These are phyloP conservation scores for Tylochromis polylepis DNA, from an alignment of 2,113 vertebrate genomes.

Conservation along the genomic window DNA sequence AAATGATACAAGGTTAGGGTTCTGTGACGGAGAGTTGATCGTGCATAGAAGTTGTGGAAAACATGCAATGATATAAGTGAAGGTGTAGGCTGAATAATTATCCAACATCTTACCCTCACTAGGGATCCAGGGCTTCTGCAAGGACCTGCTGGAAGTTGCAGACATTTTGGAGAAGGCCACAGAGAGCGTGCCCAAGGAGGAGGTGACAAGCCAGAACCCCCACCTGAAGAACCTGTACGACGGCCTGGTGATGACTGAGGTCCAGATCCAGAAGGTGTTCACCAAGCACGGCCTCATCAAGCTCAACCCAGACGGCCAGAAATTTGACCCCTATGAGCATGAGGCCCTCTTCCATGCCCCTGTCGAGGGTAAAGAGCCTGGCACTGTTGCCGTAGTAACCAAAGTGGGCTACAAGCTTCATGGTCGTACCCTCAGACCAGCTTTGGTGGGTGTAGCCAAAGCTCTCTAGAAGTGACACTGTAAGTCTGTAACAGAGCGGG, in stretches of 20 bases:
- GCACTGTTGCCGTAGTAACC: constrained; percentile 86
- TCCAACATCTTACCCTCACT: background rate
- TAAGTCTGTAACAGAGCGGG: background rate
- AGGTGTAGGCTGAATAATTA: background rate
- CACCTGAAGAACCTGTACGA: constrained; percentile 95
- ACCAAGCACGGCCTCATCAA: constrained; percentile 86
- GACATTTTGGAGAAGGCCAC: constrained; percentile 96
- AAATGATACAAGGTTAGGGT: background rate
- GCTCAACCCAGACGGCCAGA: constrained; percentile 85
- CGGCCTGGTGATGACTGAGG: constrained; percentile 90
- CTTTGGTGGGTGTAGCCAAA: constrained; percentile 92
- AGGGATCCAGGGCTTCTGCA: constrained; percentile 97
- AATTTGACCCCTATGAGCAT: constrained; percentile 94
- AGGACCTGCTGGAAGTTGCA: constrained; percentile 94
- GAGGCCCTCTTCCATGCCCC: constrained; percentile 91
- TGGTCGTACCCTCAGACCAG: constrained; percentile 90
- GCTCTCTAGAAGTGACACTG: constrained; percentile 65
- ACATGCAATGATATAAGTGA: background rate
- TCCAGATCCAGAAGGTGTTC: constrained; percentile 95
- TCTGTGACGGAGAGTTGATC: background rate
- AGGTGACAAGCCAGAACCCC: constrained; percentile 83
- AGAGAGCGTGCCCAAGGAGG: constrained; percentile 87
- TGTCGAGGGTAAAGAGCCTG: constrained; percentile 83
- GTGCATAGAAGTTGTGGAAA: background rate
- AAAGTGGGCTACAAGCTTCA: constrained; percentile 97